Base-by-base conservation (phyloP, 2,797 vertebrate species). In the Siniperca scherzeri region DNA sequence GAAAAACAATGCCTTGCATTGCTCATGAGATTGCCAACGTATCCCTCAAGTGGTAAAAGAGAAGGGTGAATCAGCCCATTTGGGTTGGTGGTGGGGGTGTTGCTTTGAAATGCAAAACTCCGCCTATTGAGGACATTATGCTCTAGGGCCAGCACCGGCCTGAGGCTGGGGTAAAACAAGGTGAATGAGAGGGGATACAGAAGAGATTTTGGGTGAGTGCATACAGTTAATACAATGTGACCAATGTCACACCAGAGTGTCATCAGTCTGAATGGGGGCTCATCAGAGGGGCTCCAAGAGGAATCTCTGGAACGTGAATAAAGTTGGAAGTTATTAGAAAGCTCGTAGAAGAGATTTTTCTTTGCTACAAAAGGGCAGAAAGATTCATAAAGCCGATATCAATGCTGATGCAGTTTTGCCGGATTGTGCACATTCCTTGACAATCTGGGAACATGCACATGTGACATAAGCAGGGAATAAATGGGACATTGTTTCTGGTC, bases 71-170 rank as follows among this genome's bases (percentile, higher is more conserved):
- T 78, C 64, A 60, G 80, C 33, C 56, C 68, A 82, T 89, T 87
- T 82, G 72, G 46, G 77, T 60, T 64, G 44, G 38, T 76, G 55
- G 38, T 44, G 60, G 44, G 44, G 48, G 42, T 1, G 5, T 17
- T 74, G 66, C 70, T 92, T 91, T 90, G 86, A 91, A 91, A 93
- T 89, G 88, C 80, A 71, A 88, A 93, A 70, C 70, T 46, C 0
- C 40, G 56, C 56, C 74, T n/a, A 52, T 74, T 68, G 53, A 82
- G 79, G 61, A 48, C 57, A 80, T 68, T 52, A 17, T 55, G 27
- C 73, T 78, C 3, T 36, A 55, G 36, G 65, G 50, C 38, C 2
- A n/a, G 22, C 2, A 22, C 22, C 27, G 66, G 70, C 74, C 78
- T 52, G 59, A 57, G 27, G 70, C 67, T 48, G 79, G 52, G 74